Base-by-base conservation (phyloP, 1,140 invertebrate genomes). In the Papilio polyxenes region DNA sequence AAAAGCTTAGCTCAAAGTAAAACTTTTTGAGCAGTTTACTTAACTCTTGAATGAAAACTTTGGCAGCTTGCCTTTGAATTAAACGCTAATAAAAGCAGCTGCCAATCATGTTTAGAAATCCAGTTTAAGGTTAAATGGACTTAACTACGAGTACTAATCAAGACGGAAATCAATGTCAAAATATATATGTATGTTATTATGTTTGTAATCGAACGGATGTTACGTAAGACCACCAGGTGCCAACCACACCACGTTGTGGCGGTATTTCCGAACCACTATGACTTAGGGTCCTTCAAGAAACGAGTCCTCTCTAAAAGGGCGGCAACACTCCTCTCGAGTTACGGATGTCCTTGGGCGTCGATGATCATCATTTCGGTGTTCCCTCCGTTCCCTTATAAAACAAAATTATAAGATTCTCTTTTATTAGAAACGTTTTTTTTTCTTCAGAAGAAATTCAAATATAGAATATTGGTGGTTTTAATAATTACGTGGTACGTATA, bases 1-100 rank as follows among this genome's bases (percentile, higher is more conserved):
- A 69, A 20, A 37, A 13, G 65, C 65, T 69, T 69, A 69, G 65
- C 31, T 69, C 65, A 69, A 69, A 69, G 65, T 13, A 37, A 69
- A 69, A 69, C 65, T 69, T 69, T 31, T 69, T 69, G 11, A 69
- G 65, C 37, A 37, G 23, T 69, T 31, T 69, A 69, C 65, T 69
- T 69, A 69, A 69, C 65, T 69, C 65, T 11, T 69, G 23, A 69
- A 69, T 69, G 65, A 69, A 44, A 69, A 69, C 65, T 69, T 69
- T 69, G 65, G 23, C 65, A 37, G 65, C 65, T 37, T 37, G 23
- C 65, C 23, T 69, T 69, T 69, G 65, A 37, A 37, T 40, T 69
- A 37, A 15, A 69, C 11, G 23, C 31, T 11, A 69, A 37, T 69
- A 40, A 5, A 69, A 31, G 65, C 65, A 13, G 65, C 23, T 15